Evolutionary conservation across 2,888 invertebrate species (phyloP).

Genomic region (Melanophora roralis): DNA sequence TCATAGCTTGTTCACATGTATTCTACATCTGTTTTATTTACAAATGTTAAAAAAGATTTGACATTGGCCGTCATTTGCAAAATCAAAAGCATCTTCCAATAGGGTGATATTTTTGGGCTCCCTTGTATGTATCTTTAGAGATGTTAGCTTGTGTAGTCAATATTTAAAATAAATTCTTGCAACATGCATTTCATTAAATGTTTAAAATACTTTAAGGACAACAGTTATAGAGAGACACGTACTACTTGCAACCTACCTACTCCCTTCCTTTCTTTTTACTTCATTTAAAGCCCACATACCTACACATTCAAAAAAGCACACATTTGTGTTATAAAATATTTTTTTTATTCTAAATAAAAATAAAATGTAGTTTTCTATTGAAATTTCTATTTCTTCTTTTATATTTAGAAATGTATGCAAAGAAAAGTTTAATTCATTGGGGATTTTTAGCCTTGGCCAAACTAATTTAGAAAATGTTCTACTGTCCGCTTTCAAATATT

Average conservation of each 20-base stretch:
- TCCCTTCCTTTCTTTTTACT: too few relatives aligned
- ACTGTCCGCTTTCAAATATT: neutral
- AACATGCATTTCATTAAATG: neutral
- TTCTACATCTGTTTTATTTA: too few relatives aligned
- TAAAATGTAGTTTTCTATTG: conserved; percentile 3
- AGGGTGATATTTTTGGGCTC: too few relatives aligned
- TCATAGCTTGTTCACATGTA: too few relatives aligned
- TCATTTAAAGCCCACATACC: neutral
- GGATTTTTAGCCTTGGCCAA: conserved; percentile 36
- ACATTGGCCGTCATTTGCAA: too few relatives aligned
- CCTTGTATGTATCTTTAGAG: neutral
- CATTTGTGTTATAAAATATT: neutral
- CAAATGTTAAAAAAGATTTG: too few relatives aligned
- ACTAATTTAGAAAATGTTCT: conserved; percentile 36
- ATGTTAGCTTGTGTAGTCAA: neutral
- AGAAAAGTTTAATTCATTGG: conserved; percentile 16
- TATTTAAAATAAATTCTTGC: conserved; percentile 13
- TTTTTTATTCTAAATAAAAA: neutral
- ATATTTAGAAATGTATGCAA: neutral
- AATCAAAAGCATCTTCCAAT: too few relatives aligned
- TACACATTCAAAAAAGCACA: neutral
- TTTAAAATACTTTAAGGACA: neutral
- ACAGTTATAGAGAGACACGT: neutral
- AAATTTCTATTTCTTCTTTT: neutral
- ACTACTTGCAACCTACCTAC: too few relatives aligned